phyloP scores from a whole-genome alignment of 2,113 vertebrate species.

The Cyprinus carpio region DNA sequence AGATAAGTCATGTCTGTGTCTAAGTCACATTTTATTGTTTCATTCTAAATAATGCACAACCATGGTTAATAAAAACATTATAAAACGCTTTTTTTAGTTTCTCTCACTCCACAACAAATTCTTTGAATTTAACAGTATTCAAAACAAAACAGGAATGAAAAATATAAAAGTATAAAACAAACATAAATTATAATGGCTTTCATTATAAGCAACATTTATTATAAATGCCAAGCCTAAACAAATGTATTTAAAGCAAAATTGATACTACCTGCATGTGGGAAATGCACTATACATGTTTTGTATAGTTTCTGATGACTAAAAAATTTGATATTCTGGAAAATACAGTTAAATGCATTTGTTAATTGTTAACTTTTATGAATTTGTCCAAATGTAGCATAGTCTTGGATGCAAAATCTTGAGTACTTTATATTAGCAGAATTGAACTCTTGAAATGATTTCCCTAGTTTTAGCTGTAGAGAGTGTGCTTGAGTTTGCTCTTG shows the following conservation, averaged over 20 bases:
- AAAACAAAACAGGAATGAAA: not conserved
- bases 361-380: not conserved
- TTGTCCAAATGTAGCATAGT: not conserved
- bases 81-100: not conserved
- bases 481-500: constrained; percentile 63
- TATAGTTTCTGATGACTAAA: not conserved
- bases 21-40: no score
- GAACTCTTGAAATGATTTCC: not conserved
- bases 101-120: not conserved
- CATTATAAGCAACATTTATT: not conserved
- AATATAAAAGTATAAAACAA: not conserved
- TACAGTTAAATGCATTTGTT: not conserved
- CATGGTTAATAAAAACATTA: no score
- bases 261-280: not conserved
- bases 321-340: not conserved
- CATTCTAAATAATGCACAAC: no score
- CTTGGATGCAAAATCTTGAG: no score
- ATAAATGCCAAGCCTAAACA: not conserved
- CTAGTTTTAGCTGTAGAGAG: constrained; percentile 31
- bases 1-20: no score
- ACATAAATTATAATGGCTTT: not conserved
- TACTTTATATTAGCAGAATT: not conserved
- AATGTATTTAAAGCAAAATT: not conserved
- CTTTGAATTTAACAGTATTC: not conserved
- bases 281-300: not conserved